A percentile compares a stretch with the other conserved stretches of the same genome.
phyloP scores from a whole-genome alignment of 2,113 vertebrate species.

The Tyrannus savana region DNA sequence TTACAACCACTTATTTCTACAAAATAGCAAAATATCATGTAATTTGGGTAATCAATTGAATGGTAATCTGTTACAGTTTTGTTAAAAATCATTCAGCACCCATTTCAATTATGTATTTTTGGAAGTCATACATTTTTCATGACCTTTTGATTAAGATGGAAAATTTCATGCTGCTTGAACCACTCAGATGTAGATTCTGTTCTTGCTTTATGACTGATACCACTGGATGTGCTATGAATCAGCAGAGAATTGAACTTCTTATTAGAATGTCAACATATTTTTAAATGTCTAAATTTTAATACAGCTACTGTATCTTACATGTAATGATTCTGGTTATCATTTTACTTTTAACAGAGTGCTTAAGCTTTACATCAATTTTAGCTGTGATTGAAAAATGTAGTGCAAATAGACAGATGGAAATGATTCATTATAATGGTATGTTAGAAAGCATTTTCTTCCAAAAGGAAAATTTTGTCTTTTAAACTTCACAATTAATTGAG shows the following conservation, averaged over 20 bases:
- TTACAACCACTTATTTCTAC: neutral
- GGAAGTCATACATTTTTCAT: slow-evolving; percentile 17
- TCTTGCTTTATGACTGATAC: neutral
- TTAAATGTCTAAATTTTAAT: neutral
- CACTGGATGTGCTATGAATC: neutral
- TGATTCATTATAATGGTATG: slow-evolving; percentile 1
- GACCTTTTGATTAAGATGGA: neutral
- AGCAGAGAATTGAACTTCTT: neutral
- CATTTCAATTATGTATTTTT: neutral
- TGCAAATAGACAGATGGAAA: slow-evolving; percentile 23
- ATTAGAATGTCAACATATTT: neutral
- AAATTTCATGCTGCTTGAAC: neutral
- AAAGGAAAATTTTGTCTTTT: neutral
- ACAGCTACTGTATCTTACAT: neutral
- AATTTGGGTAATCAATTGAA: neutral
- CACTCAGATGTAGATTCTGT: neutral
- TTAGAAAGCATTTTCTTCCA: slow-evolving; percentile 32
- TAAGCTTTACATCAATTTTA: slow-evolving; percentile 2
- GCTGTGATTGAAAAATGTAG: neutral
- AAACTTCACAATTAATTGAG: slow-evolving; percentile 16
- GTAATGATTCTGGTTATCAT: neutral
- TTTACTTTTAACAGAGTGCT: neutral
- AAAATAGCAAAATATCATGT: neutral
- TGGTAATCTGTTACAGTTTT: neutral
- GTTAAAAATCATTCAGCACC: neutral